Evolutionary conservation across 2,797 vertebrate species (phyloP).

Genomic region (Columba guinea): DNA sequence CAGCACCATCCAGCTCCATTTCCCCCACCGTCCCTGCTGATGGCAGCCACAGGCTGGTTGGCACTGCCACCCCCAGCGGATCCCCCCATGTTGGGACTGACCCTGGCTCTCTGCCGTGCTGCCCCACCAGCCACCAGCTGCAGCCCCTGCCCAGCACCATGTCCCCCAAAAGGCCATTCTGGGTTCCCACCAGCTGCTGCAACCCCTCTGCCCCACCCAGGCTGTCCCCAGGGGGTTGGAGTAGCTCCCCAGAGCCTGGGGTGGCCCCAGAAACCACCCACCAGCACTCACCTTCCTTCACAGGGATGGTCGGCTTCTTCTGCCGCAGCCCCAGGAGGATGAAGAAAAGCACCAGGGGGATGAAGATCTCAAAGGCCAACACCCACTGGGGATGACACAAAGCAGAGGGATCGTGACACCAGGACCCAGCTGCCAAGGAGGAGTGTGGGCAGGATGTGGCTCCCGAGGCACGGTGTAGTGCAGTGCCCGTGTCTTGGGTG

Average conservation of each 20-base stretch:
- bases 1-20: neutral
- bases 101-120: neutral
- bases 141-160: neutral
- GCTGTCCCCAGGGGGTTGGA: neutral
- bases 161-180: neutral
- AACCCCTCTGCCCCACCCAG: too few species aligned
- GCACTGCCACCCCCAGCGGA: neutral
- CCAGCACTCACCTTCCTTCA: slow-evolving; percentile 91
- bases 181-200: accelerated
- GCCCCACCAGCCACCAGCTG: neutral
- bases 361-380: slow-evolving; percentile 96
- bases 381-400: slow-evolving; percentile 85
- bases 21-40: accelerated
- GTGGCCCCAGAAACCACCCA: accelerated
- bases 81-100: neutral
- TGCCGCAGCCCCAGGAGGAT: slow-evolving; percentile 92
- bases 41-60: neutral
- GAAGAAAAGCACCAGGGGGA: slow-evolving; percentile 95
- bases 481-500: neutral
- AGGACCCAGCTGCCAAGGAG: neutral
- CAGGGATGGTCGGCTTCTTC: slow-evolving; percentile 95
- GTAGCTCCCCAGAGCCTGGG: neutral
- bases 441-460: accelerated
- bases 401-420: neutral
- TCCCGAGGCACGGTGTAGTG: neutral